Base-by-base conservation (phyloP, 2,888 invertebrate species). In the Pediacus dermestoides region DNA sequence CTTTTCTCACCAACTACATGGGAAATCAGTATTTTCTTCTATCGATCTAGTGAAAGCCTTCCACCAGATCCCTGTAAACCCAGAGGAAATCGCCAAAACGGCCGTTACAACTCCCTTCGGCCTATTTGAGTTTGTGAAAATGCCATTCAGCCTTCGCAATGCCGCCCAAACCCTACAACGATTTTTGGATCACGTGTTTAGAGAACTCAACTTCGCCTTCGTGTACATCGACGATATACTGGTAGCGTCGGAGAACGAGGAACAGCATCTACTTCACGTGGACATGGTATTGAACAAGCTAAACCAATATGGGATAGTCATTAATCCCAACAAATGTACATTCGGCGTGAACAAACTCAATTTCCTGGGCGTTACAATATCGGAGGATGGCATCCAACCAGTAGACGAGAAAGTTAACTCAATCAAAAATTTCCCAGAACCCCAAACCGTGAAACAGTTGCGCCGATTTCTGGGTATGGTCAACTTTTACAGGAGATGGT, bases 131-230 rank as follows among this genome's bases (percentile, higher is more conserved):
- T 66, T 62, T 36, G 35, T 51, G 0, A 30, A 34, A 1, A 60
- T 64, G 60, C 45, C 50, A 1, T 69, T 68, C 14, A 68, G 69
- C 0, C 48, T 70, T 0, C 25, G 63, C 1, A 69, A 71, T 37
- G 66, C 70, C 1, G 61, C 60, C 1, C 64, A 70, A 44, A 63
- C 66, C 0, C 61, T 70, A 45, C 63, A 67, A 37, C 48, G 63
- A 2, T 67, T 66, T 16, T 58, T 70, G 11, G 60, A 68, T 25
- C 51, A 55, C 4, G 49, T 53, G 1, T 2, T 21, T 48, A 4
- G 16, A 3, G 37, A 11, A 8, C 15, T 34, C 1, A 4, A 26
- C 6, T 38, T 41, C 15, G 21, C 18, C 14, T 44, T 28, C 25
- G 8, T 11, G 3, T 40, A 44, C 9, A 33, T 36, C n/a, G 63